Base-by-base conservation (phyloP, 2,888 invertebrate genomes). In the Sympetrum striolatum region DNA sequence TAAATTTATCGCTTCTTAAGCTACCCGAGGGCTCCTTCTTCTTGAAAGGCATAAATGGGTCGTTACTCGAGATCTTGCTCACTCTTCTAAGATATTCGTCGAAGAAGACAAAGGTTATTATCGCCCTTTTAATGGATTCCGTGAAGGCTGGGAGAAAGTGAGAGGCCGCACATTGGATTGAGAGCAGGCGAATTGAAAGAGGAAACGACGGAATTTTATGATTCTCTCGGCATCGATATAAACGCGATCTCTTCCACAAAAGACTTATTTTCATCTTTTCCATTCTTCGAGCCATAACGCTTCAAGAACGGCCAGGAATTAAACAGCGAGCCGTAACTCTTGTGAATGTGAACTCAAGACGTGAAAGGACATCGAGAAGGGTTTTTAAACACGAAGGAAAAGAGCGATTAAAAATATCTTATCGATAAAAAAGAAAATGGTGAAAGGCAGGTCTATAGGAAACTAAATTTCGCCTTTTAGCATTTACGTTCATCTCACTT, bases 251-350 rank as follows among this genome's bases (percentile, higher is more conserved):
- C 60, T 39, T 58, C 37, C 35, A n/a, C 86, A 18, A 60, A 86
- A 86, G 60, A 64, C 86, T 64, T 86, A n/a, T 86, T 86, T 86
- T 60, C 86, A 37, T 86, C 60, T 60, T 37, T 48, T 37, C 86
- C 86, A n/a, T 86, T 60, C 73, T 31, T 4, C 82, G 58, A 35
- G 82, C 15, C 58, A 35, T 37, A 37, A 86, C 22, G 15, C 60
- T 14, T 39, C 37, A 22, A 86, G 86, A 37, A 35, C 60, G 18
- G 37, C 22, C 58, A 60, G 31, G 31, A 86, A 86, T 86, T 64
- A 86, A 60, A 86, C 37, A 31, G 82, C 14, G 58, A 60, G 58
- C 58, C 82, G 35, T 82, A 58, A 82, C 58, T 60, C 35, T 58
- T 35, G 14, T 25, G 31, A 86, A 37, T 64, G 60, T n/a, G 58